Conservation (phyloP, 2,888 invertebrate genomes). For the Desoria tigrina region DNA sequence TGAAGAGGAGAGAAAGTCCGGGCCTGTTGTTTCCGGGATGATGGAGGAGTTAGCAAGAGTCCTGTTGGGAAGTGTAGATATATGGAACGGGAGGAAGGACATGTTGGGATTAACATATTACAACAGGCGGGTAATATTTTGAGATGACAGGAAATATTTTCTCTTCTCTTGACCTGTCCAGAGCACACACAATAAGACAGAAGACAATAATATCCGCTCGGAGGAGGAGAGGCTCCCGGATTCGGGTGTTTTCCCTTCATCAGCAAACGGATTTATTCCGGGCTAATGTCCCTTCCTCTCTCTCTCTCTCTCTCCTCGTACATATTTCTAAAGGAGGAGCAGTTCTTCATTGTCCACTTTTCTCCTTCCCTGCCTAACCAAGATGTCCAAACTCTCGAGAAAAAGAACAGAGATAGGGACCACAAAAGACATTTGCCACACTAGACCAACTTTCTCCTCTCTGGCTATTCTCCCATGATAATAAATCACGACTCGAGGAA, state of each 20-base stretch:
- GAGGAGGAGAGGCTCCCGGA: not conserved
- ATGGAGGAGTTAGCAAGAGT: too few relatives aligned
- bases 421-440: slow-evolving; percentile 13
- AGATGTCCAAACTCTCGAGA: not conserved
- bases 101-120: slow-evolving; percentile 21
- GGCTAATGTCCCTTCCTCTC: slow-evolving; percentile 6
- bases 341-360: slow-evolving; percentile 11
- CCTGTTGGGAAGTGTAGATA: not conserved
- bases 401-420: not conserved
- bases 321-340: slow-evolving; percentile 11
- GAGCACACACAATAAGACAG: slow-evolving; percentile 6
- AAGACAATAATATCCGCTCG: not conserved
- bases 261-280: slow-evolving; percentile 11
- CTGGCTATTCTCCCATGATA: slow-evolving; percentile 25
- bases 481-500: slow-evolving; percentile 23
- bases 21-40: too few relatives aligned
- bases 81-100: not conserved
- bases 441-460: slow-evolving; percentile 14
- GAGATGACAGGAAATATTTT: slow-evolving; percentile 21
- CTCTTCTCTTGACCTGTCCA: slow-evolving; percentile 22
- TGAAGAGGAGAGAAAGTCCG: too few relatives aligned
- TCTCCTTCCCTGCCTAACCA: not conserved
- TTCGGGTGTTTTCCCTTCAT: slow-evolving; percentile 8
- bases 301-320: not conserved
- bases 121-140: slow-evolving; percentile 20